phyloP scores from a whole-genome alignment of 2,113 vertebrate species.

The Erythrolamprus reginae region DNA sequence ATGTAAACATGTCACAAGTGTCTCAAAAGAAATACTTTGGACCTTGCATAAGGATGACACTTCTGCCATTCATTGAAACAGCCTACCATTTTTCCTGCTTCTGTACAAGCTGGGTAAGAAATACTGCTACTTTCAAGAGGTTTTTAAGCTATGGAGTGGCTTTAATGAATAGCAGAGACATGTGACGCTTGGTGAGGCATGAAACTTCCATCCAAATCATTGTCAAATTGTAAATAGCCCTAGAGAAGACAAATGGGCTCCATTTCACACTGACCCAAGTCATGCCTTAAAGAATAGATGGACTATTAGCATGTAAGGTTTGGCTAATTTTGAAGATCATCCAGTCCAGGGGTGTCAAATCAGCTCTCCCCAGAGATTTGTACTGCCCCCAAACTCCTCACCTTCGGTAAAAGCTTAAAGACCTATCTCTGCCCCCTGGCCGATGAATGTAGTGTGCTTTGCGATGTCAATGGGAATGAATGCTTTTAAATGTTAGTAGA shows the following conservation, averaged over 20 bases:
- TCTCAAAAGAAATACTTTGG: neutral
- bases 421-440: too few relatives aligned
- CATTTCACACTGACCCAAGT: neutral
- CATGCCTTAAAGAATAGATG: neutral
- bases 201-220: neutral
- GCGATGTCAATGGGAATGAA: too few relatives aligned
- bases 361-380: too few relatives aligned
- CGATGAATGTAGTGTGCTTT: too few relatives aligned
- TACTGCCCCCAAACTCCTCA: too few relatives aligned
- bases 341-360: too few relatives aligned
- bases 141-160: neutral
- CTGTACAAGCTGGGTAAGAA: neutral
- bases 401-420: too few relatives aligned
- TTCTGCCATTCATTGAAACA: neutral
- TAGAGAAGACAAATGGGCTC: neutral
- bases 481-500: too few relatives aligned
- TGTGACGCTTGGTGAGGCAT: neutral
- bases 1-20: neutral
- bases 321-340: neutral
- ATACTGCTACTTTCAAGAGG: neutral
- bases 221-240: neutral
- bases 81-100: neutral
- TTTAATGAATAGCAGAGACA: neutral
- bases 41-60: neutral
- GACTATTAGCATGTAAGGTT: neutral